phyloP scores from a whole-genome alignment of 2,113 vertebrate species.

The Brachionichthys hirsutus region DNA sequence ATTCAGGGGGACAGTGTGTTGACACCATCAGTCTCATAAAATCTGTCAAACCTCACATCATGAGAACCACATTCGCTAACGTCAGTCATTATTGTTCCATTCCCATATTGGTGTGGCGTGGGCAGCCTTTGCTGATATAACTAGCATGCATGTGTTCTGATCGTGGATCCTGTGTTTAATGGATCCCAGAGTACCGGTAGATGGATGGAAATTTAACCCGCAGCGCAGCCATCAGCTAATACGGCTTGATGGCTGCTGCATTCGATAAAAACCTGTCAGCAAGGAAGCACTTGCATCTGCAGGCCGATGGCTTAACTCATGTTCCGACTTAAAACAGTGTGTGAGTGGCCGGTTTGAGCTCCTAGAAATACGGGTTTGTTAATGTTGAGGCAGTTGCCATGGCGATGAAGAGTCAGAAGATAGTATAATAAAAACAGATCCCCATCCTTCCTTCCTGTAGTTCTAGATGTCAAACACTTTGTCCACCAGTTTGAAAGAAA shows the following conservation, averaged over 20 bases:
- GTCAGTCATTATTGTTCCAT: too few species aligned
- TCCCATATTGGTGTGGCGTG: too few species aligned
- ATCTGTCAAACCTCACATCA: neutral
- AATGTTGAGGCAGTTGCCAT: conserved; percentile 3
- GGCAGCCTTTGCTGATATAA: too few species aligned
- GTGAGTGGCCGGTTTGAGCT: neutral
- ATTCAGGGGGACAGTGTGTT: neutral
- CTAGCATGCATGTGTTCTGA: neutral
- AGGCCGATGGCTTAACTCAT: neutral
- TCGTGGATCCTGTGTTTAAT: conserved; percentile 5
- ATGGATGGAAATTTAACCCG: conserved; percentile 1
- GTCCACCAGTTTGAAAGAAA: conserved; percentile 11
- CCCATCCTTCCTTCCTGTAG: neutral
- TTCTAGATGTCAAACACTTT: conserved; percentile 22
- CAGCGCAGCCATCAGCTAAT: conserved; percentile 27
- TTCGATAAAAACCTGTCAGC: conserved; percentile 8
- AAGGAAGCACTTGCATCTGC: conserved; percentile 5
- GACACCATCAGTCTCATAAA: neutral
- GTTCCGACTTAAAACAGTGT: neutral
- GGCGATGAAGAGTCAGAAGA: neutral
- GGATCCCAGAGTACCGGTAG: conserved; percentile 1
- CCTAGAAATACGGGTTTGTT: neutral
- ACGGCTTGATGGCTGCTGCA: conserved; percentile 20
- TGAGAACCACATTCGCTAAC: too few species aligned
- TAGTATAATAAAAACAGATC: conserved; percentile 13